Percentiles rank a stretch among this genome's conserved stretches.
phyloP scores from a whole-genome alignment of 2,888 invertebrate species.

The Acleris sparsana region DNA sequence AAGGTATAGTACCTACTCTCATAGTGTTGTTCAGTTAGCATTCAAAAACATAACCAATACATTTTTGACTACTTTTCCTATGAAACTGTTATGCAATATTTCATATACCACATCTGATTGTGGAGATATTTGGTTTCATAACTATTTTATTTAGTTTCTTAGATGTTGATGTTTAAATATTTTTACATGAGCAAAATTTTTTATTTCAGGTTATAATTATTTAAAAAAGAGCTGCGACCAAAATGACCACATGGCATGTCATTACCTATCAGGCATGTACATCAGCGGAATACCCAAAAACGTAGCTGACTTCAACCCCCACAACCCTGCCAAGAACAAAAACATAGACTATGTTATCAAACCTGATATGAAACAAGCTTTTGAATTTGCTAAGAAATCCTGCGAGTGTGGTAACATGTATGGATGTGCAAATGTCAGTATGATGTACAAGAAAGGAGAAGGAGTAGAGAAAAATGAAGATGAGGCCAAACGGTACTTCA shows the following conservation, averaged over 20 bases:
- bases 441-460: slow-evolving; percentile 93
- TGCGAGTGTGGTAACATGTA: slow-evolving; percentile 94
- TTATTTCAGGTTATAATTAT: slow-evolving; percentile 80
- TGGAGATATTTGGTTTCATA: too few relatives aligned
- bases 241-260: slow-evolving; percentile 88
- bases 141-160: too few relatives aligned
- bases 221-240: slow-evolving; percentile 84
- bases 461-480: slow-evolving; percentile 89
- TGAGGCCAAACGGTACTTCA: slow-evolving; percentile 88
- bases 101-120: too few relatives aligned
- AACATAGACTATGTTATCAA: slow-evolving; percentile 81
- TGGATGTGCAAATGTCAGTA: slow-evolving; percentile 94
- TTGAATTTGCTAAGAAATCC: slow-evolving; percentile 89
- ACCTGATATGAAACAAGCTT: slow-evolving; percentile 90
- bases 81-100: too few relatives aligned
- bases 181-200: too few relatives aligned
- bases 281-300: slow-evolving; percentile 88
- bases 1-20: slow-evolving; percentile 66
- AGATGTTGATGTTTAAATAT: too few relatives aligned
- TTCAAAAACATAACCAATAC: not conserved
- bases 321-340: slow-evolving; percentile 66
- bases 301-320: slow-evolving; percentile 71
- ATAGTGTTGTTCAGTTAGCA: not conserved
- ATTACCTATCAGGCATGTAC: slow-evolving; percentile 91
- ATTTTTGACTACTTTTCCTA: too few relatives aligned